Evolutionary conservation across 2,797 vertebrate species (phyloP).

Genomic region (Botia kubotai): DNA sequence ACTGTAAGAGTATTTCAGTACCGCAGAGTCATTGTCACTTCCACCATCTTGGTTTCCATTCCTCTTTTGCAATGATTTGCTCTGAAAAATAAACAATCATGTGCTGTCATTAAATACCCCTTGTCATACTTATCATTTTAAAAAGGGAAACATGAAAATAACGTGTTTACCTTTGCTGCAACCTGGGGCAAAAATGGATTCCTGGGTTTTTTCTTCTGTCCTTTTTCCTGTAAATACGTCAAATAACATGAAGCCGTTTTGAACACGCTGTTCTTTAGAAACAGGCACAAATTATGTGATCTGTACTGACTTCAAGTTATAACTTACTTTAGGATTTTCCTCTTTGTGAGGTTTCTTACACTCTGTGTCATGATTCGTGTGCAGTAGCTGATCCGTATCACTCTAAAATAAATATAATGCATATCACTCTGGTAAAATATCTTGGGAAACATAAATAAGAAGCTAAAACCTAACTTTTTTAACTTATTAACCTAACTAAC

Average conservation of each 20-base stretch:
- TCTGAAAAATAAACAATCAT: slow-evolving; percentile 62
- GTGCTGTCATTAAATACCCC: neutral
- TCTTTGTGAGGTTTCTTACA: slow-evolving; percentile 13
- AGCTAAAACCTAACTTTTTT: too few relatives aligned
- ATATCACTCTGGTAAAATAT: neutral
- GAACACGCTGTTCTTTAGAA: neutral
- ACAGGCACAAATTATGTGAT: neutral
- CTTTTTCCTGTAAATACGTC: slow-evolving; percentile 54
- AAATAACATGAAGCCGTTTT: slow-evolving; percentile 11
- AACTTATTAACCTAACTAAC: slow-evolving; percentile 49
- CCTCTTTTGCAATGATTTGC: slow-evolving; percentile 58
- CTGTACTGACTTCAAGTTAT: neutral
- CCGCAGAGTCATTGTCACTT: slow-evolving; percentile 47
- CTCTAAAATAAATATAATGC: neutral
- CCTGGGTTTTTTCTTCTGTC: slow-evolving; percentile 65
- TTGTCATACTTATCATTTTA: neutral
- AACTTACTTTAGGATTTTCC: slow-evolving; percentile 23
- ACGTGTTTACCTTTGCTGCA: slow-evolving; percentile 61
- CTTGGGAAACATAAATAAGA: neutral
- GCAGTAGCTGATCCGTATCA: neutral
- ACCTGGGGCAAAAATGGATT: slow-evolving; percentile 68
- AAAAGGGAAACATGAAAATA: neutral
- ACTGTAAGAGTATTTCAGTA: slow-evolving; percentile 42
- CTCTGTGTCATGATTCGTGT: neutral
- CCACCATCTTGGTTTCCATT: slow-evolving; percentile 32